Conservation (phyloP, 2,888 invertebrate genomes). For the Caenorhabditis panamensis region DNA sequence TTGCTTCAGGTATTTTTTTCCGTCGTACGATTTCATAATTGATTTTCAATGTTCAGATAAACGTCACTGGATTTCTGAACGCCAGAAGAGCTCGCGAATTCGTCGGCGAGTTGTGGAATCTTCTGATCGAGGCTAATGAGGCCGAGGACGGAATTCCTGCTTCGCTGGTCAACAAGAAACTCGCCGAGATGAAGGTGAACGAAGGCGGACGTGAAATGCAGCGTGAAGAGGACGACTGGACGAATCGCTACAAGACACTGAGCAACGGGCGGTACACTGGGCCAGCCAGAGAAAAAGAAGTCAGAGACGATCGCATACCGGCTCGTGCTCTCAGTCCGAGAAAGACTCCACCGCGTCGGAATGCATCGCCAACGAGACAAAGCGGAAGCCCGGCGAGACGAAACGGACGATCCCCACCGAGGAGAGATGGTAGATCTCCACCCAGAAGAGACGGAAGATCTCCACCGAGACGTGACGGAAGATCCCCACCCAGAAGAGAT, state of each 20-base stretch:
- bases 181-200: slow-evolving; percentile 88
- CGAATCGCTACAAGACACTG: slow-evolving; percentile 65
- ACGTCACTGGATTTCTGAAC: slow-evolving; percentile 98
- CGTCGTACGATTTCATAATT: slow-evolving; percentile 4
- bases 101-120: slow-evolving; percentile 97
- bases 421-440: slow-evolving; percentile 42
- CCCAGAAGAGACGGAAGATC: slow-evolving; percentile 31
- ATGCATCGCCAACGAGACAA: slow-evolving; percentile 11
- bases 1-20: slow-evolving; percentile 60
- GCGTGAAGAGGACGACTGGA: slow-evolving; percentile 66
- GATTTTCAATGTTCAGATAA: slow-evolving; percentile 87
- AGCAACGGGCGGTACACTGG: slow-evolving; percentile 67
- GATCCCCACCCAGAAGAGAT: slow-evolving; percentile 11
- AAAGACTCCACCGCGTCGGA: slow-evolving; percentile 52
- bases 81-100: slow-evolving; percentile 97
- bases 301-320: slow-evolving; percentile 64
- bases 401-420: slow-evolving; percentile 21
- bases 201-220: slow-evolving; percentile 7
- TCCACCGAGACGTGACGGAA: slow-evolving; percentile 5
- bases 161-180: slow-evolving; percentile 94
- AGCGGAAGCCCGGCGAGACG: neutral
- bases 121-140: slow-evolving; percentile 90
- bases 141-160: slow-evolving; percentile 96
- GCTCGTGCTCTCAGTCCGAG: slow-evolving; percentile 61
- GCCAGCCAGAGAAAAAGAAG: slow-evolving; percentile 62